Conservation (phyloP, 2,113 vertebrate species). For the Neomonachus schauinslandi region DNA sequence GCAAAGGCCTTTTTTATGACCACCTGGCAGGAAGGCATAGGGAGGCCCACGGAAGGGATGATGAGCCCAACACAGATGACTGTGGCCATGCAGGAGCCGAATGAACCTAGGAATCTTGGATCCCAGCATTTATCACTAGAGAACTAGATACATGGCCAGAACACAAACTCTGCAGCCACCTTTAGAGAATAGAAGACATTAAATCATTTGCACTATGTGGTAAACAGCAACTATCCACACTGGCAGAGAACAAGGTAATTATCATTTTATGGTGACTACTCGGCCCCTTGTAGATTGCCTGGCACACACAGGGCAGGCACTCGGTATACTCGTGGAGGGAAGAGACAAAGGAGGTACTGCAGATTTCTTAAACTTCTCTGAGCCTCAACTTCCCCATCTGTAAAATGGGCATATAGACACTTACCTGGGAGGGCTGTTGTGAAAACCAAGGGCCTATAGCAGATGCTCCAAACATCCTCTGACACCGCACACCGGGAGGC, state of each 20-base stretch:
- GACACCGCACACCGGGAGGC: background rate
- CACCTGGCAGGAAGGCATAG: background rate
- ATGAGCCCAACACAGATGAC: background rate
- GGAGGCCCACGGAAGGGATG: background rate
- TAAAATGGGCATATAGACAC: background rate
- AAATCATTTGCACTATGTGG: background rate
- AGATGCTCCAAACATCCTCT: background rate
- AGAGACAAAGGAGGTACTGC: background rate
- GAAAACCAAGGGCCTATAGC: background rate
- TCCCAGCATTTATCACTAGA: background rate
- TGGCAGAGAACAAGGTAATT: background rate
- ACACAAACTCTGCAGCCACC: background rate
- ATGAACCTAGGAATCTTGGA: background rate
- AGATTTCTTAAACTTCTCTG: background rate
- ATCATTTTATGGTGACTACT: background rate
- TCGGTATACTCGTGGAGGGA: background rate
- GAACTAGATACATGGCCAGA: background rate
- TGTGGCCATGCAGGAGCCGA: background rate
- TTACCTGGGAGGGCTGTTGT: background rate
- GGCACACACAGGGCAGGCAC: fast-evolving
- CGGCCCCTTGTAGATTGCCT: fast-evolving
- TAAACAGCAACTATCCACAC: background rate
- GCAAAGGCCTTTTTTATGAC: background rate
- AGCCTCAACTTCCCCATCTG: background rate
- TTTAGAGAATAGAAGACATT: background rate